Base-by-base conservation (phyloP, 2,888 invertebrate genomes). In the Spodoptera picta region DNA sequence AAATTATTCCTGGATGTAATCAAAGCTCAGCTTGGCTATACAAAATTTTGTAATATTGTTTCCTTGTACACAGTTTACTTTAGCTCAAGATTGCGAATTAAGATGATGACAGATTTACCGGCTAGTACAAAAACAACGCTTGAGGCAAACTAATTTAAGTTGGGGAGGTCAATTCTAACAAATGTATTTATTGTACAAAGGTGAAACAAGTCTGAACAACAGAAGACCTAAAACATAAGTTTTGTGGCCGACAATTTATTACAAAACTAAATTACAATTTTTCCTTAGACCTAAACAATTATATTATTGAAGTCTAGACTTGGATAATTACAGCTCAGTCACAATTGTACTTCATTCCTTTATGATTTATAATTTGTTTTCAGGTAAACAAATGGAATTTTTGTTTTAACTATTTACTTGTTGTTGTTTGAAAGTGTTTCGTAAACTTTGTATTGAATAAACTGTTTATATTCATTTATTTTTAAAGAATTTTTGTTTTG, bases 221-320 rank as follows among this genome's bases (percentile, higher is more conserved):
- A 44, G 10, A 19, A 14, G 12, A 43, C 27, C n/a, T 27, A 46
- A 48, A 55, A 43, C 24, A 45, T 43, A 65, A 48, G 45, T 60
- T 43, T 7, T 11, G 27, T 48, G 11, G n/a, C 10, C n/a, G 3
- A 55, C 14, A 23, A 63, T 69, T 69, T 74, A 63, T 59, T 56
- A 27, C 44, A 31, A 1, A 42, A 47, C 36, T 43, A 57, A 71
- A 65, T 65, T 50, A 50, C 46, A 60, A 62, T 54, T 31, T 63
- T 62, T 5, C 41, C 48, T 42, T 42, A 23, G 9, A 10, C 44
- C 31, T 43, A 10, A 42, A 52, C 59, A 55, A 44, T 45, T 59
- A 63, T 56, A 6, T n/a, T 12, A 48, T 55, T 60, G 58, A 68
- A 23, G 63, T 77, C 75, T 66, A 74, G 64, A 69, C 75, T 56